Evolutionary conservation across 2,888 invertebrate genomes (phyloP), one percentile per base, ranked within the genome.

Genomic region (Zaprionus lineosus): DNA sequence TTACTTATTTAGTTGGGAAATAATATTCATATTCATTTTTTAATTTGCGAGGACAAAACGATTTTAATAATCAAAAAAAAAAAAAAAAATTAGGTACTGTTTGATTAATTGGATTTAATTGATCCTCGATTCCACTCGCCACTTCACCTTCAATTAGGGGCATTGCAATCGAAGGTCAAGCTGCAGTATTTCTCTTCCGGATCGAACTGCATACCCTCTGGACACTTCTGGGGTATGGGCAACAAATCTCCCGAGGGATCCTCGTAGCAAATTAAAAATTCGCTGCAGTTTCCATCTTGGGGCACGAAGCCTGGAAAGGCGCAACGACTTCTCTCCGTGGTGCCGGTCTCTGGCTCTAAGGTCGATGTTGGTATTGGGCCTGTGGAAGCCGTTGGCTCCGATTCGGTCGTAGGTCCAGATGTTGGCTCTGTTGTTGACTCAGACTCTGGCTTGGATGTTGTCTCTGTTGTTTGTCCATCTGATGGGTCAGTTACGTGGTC

Each of bases 221-320:
- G 86, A 19, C 88, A 88, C 0, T 53, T n/a, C 7, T 59, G 18
- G 3, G 4, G 39, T 11, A 26, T 33, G 0, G 64, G 11, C 0
- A 5, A 0, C 2, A 83, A 4, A 1, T 43, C 8, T 2, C 52
- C 57, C 12, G 6, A 7, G 6, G 24, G 4, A 3, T 24, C 7
- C n/a, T 67, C 66, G 12, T 36, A 55, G 36, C 87, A 86, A 7
- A 63, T 33, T 2, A 74, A 26, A 24, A 74, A 88, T 11, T 79
- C 6, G 0, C 11, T 7, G 40, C 88, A 88, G 8, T 40, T 48
- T 4, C 58, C 62, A 5, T 46, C 50, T 4, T 51, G 29, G 0
- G 84, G 78, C 19, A 74, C 59, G 48, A 82, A 72, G 1, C 88
- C 88, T 1, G 44, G 52, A 16, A 67, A 65, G 0, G 76, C 63